Conservation (phyloP, 2,888 invertebrate species). For the Caradrina clavipalpis region DNA sequence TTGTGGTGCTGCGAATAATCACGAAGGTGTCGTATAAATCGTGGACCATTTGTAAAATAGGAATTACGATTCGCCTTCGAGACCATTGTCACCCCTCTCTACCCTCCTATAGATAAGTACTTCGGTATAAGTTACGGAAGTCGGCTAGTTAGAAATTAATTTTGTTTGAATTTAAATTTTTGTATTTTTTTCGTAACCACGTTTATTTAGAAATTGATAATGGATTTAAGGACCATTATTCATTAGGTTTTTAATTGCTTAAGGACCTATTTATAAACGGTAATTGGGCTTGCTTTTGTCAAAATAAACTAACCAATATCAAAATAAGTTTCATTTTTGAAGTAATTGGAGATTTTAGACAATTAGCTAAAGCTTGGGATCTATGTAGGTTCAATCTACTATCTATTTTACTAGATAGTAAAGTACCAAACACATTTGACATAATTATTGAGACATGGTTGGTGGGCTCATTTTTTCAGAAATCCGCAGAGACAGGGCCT, state of each 20-base stretch:
- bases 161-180: neutral
- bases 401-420: no score
- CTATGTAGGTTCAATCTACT: no score
- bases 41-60: conserved; percentile 90
- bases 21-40: conserved; percentile 89
- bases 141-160: conserved; percentile 43
- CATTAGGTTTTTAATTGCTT: neutral
- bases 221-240: no score
- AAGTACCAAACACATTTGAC: no score
- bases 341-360: no score
- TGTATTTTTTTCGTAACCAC: neutral
- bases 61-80: conserved; percentile 84
- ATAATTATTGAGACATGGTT: no score
- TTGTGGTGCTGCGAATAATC: conserved; percentile 88
- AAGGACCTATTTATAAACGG: neutral
- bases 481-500: no score
- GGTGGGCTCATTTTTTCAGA: no score
- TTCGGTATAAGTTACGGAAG: conserved; percentile 51
- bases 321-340: no score
- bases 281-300: no score
- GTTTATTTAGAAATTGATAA: neutral
- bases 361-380: no score
- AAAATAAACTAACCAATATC: no score
- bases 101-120: conserved; percentile 60
- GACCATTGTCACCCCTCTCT: conserved; percentile 79